Evolutionary conservation across 2,888 invertebrate species (phyloP), one percentile per base, ranked within the genome.

Genomic region (Andrena minutula): DNA sequence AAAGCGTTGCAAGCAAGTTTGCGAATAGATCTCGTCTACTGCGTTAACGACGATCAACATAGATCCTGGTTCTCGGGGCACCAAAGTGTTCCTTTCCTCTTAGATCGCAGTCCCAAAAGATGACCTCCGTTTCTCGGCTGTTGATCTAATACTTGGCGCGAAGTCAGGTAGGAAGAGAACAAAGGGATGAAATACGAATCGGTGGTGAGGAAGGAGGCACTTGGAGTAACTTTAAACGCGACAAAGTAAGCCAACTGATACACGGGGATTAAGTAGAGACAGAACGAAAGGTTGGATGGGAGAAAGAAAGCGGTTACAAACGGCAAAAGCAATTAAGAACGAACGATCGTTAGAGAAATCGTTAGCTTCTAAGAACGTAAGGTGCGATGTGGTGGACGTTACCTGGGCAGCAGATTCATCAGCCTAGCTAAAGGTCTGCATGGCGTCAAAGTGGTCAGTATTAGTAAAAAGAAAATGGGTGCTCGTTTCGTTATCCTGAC

Each of bases 391-490:
- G 92, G 92, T 93, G 93, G 32, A 92, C 93, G 92, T 96, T 98
- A 98, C 98, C 98, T 98, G 96, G 98, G 97, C 95, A 98, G 95
- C 94, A 97, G 96, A 95, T 97, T 97, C 96, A 98, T 98, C 97
- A 98, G 97, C 96, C 97, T 97, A 95, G 97, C 97, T 95, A 98
- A 97, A 95, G 98, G 97, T 95, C 97, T 97, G 94, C 93, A 93
- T 94, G 93, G 92, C 93, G 94, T 93, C 86, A 93, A 94, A 93
- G 93, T 93, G 92, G 92, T 93, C 89, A 90, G 88, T 92, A 92
- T 93, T 93, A 93, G 92, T 93, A 89, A 91, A 92, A 92, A 92
- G 89, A 20, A 89, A 93, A 91, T 82, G 92, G 91, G 92, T 92
- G 91, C n/a, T 41, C 89, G 88, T 83, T 86, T 84, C 79, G 74